Base-by-base conservation (phyloP, 2,113 vertebrate genomes). In the Crotalus viridis region DNA sequence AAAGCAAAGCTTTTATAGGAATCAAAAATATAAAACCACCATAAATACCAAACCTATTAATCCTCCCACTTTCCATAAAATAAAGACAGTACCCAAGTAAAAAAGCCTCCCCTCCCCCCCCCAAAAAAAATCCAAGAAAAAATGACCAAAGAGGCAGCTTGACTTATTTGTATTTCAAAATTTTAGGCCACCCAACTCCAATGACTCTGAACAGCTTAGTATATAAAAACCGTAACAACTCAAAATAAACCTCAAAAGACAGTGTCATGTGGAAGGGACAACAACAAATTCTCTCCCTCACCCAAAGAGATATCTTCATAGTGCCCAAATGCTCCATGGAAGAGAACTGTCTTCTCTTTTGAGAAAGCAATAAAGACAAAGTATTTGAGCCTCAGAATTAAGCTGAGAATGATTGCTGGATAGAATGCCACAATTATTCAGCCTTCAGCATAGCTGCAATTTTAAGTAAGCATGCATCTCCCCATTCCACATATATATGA, bases 401-500 rank as follows among this genome's bases (percentile, higher is more conserved):
- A 81, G 1, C 33, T 43, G 19, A 81, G 74, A 81, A 43, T 81
- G 74, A 81, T 2, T 8, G 33, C 90, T 64, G 39, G 5, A 1
- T 57, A 48, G 3, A 87, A 28, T 0, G 0, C 1, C 9, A 13
- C 5, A 33, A 69, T 69, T 33, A 33, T 69, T 86, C 54, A 89
- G 17, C 1, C 0, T 26, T 92, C 2, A 51, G 10, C 89, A 33
- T 92, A 56, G 43, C 8, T 0, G 0, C 0, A 26, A 86, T 19
- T 24, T 92, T 9, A 93, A 54, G 4, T 87, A 89, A 85, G 1
- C 55, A 1, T 93, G 87, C 19, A 5, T 6, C 17, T 90, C 94
- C 0, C 0, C 0, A 0, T 51, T 51, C 46, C 52, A 91, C 90
- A 54, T 22, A n/a, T 10, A 22, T 43, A 26, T 22, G 8, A 54